Base-by-base conservation (phyloP, 1,140 invertebrate genomes). In the Drosophila murphyi region DNA sequence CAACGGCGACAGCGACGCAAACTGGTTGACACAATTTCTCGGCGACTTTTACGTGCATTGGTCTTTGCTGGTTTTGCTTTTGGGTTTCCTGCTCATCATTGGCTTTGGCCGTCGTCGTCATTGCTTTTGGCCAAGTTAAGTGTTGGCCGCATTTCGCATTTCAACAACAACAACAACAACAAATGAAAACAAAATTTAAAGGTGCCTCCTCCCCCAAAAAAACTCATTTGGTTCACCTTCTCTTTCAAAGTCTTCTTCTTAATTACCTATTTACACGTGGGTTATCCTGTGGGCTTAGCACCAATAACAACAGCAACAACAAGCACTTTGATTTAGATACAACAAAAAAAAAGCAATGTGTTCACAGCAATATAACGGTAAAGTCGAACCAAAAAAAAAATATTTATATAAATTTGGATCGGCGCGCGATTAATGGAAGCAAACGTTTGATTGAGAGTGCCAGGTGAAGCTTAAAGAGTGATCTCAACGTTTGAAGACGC, bases 1-100 rank as follows among this genome's bases (percentile, higher is more conserved):
- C 34, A 34, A 51, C 20, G 6, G 29, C 7, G 29, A 48, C 12
- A 32, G n/a, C 31, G 63, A 67, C 32, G 56, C 50, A 76, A 76
- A 88, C 85, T 89, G 85, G 85, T 89, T 88, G 85, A 88, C 85
- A 88, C 85, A 89, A 88, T 88, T 88, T 80, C 85, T 81, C 68
- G 75, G 56, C 81, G 67, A 88, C 80, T 88, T 88, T 88, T 80
- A 89, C 78, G 77, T 80, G 78, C 78, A 86, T 72, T 85, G 79
- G 82, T 68, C 63, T 43, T 64, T 52, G 61, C 41, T 70, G 54
- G 41, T 43, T 51, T 69, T 78, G 75, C 56, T 62, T 62, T 39
- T 75, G 63, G 63, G 37, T 63, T 75, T 75, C 72, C 72, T 75
- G 72, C 57, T 61, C 71, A 72, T 60, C 64, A 54, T 41, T 39